Evolutionary conservation across 2,888 invertebrate genomes (phyloP).

Genomic region (Drosophila mayaguana): DNA sequence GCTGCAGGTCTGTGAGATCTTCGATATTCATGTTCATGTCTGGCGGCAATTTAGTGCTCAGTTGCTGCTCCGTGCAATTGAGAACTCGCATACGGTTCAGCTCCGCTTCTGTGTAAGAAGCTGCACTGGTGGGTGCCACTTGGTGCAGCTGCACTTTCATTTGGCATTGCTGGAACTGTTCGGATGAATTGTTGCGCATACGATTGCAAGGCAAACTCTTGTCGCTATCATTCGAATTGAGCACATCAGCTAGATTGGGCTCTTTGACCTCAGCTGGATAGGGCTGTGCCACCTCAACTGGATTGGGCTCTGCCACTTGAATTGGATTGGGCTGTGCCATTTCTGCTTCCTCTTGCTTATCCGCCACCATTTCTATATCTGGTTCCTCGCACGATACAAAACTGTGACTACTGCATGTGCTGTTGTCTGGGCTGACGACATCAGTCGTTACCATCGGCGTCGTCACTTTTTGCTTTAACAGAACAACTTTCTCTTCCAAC

Average conservation of each 20-base stretch:
- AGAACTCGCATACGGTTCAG: slow-evolving; percentile 86
- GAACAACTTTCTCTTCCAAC: slow-evolving; percentile 32
- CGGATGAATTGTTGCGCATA: slow-evolving; percentile 51
- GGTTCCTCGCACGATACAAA: slow-evolving; percentile 56
- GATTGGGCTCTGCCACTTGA: too few relatives aligned
- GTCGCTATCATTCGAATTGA: slow-evolving; percentile 78
- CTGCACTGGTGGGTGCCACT: background rate
- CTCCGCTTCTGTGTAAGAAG: slow-evolving; percentile 85
- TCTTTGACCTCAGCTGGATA: slow-evolving; percentile 68
- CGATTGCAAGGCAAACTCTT: slow-evolving; percentile 74
- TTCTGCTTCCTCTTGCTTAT: background rate
- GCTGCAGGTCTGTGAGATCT: slow-evolving; percentile 81
- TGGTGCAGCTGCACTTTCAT: slow-evolving; percentile 19
- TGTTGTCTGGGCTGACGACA: slow-evolving; percentile 49
- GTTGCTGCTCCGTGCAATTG: slow-evolving; percentile 29
- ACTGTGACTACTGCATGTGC: slow-evolving; percentile 51
- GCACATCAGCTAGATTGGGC: slow-evolving; percentile 74
- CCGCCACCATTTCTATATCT: background rate
- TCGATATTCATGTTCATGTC: slow-evolving; percentile 77
- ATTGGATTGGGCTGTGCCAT: slow-evolving; percentile 1
- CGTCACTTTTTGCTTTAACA: background rate
- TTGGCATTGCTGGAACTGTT: slow-evolving; percentile 45
- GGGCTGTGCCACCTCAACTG: slow-evolving; percentile 36
- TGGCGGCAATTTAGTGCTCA: slow-evolving; percentile 59
- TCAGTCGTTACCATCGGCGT: background rate